Evolutionary conservation across 2,888 invertebrate genomes (phyloP).

Genomic region (Neoaliturus tenellus): DNA sequence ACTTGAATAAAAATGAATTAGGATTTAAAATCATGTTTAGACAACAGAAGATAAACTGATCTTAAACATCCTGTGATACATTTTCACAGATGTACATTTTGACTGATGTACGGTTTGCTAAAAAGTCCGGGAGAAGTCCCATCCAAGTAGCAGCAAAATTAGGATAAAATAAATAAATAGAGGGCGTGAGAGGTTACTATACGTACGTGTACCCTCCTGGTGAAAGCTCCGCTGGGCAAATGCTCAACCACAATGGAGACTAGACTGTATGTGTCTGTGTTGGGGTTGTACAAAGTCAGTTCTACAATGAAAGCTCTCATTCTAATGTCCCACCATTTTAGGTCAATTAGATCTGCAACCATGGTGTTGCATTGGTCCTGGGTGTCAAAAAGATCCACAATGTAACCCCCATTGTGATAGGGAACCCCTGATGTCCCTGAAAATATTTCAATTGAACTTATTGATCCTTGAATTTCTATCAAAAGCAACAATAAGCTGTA

Average conservation of each 20-base stretch:
- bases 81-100: no score
- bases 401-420: conserved; percentile 48
- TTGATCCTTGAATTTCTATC: no score
- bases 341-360: conserved; percentile 24
- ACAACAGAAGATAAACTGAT: no score
- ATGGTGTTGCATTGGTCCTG: conserved; percentile 2
- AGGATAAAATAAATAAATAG: no score
- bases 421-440: conserved; percentile 27
- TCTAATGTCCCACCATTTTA: conserved; percentile 52
- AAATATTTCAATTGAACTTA: no score
- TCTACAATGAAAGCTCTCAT: conserved; percentile 53
- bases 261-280: conserved; percentile 48
- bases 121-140: no score
- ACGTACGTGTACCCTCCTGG: conserved; percentile 37
- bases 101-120: no score
- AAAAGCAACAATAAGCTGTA: no score
- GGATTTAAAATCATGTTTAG: no score
- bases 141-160: no score
- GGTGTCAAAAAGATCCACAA: neutral
- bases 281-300: conserved; percentile 50
- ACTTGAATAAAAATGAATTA: no score
- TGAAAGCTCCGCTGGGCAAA: conserved; percentile 39
- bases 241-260: conserved; percentile 52
- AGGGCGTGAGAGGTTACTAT: neutral
- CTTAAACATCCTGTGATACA: no score